These are phyloP conservation scores for Drosophila niveifrons DNA, from an alignment of 2,888 invertebrate genomes.

Conservation along the genomic window DNA sequence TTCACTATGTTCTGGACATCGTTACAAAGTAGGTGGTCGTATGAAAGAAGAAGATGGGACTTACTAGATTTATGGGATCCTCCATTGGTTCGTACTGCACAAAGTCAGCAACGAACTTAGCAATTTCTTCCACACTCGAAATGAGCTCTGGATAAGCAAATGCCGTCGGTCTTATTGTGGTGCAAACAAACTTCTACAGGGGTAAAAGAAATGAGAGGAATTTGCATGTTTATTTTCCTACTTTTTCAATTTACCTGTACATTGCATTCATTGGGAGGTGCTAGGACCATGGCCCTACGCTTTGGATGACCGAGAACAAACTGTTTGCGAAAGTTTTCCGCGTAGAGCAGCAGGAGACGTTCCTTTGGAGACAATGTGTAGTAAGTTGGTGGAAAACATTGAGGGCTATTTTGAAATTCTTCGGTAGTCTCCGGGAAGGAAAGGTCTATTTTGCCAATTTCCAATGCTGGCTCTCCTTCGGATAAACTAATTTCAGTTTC, in stretches of 20 bases:
- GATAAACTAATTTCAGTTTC: conserved; percentile 57
- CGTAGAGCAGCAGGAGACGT: conserved; percentile 89
- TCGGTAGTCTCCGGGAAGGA: conserved; percentile 82
- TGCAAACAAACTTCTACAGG: conserved; percentile 94
- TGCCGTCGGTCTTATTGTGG: conserved; percentile 92
- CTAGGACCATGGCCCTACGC: conserved; percentile 89
- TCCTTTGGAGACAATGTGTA: conserved; percentile 90
- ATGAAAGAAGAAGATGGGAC: conserved; percentile 73
- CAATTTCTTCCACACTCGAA: conserved; percentile 89
- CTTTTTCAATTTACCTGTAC: conserved; percentile 87
- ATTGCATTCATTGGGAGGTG: conserved; percentile 91
- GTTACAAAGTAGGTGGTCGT: no score
- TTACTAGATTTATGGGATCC: conserved; percentile 89
- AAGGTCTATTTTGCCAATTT: conserved; percentile 82
- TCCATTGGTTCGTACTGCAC: conserved; percentile 90
- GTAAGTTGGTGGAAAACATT: conserved; percentile 89
- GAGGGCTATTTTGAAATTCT: conserved; percentile 84
- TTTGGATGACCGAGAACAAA: conserved; percentile 87
- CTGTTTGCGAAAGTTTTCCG: conserved; percentile 92
- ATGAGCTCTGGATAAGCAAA: conserved; percentile 89
- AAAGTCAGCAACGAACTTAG: conserved; percentile 92
- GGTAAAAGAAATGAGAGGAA: not conserved
- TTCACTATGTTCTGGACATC: not conserved
- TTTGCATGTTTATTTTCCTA: not conserved
- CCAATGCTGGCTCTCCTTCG: conserved; percentile 64